A percentile compares a stretch with the other conserved stretches of the same genome.
These are phyloP conservation scores for Orthosia cruda DNA, from an alignment of 2,888 invertebrate species.

Conservation along the genomic window DNA sequence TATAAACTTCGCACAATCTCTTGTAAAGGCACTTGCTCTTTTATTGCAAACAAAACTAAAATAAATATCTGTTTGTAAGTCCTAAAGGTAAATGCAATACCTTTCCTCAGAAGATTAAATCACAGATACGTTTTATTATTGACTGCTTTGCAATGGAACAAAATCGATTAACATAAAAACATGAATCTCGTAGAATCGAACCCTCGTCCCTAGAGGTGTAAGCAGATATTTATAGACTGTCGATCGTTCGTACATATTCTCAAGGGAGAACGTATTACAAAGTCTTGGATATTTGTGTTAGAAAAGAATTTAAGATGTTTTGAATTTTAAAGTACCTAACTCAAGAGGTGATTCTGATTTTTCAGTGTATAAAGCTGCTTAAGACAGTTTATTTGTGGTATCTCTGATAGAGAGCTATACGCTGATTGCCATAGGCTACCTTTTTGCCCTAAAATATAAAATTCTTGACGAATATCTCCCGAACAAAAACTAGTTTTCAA, in stretches of 20 bases:
- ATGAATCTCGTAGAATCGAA: constrained; percentile 5
- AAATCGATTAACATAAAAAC: constrained; percentile 7
- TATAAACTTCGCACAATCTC: neutral
- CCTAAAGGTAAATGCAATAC: neutral
- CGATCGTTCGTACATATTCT: neutral
- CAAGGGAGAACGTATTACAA: neutral
- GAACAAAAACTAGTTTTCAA: too few relatives aligned
- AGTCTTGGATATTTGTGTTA: neutral
- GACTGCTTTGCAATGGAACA: neutral
- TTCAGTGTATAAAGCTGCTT: too few relatives aligned
- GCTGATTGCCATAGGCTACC: too few relatives aligned
- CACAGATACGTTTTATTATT: neutral
- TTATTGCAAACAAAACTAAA: neutral
- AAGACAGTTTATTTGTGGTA: too few relatives aligned
- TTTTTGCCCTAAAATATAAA: too few relatives aligned
- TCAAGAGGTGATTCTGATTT: too few relatives aligned
- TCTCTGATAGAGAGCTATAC: too few relatives aligned
- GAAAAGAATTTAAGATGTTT: too few relatives aligned
- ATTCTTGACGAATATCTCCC: too few relatives aligned
- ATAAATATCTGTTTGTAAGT: neutral
- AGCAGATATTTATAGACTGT: neutral
- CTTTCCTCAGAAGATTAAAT: constrained; percentile 3
- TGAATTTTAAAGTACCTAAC: too few relatives aligned
- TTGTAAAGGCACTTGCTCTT: neutral
- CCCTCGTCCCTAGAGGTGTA: constrained; percentile 5